Base-by-base conservation (phyloP, 1,140 invertebrate species). In the Formica selysi region DNA sequence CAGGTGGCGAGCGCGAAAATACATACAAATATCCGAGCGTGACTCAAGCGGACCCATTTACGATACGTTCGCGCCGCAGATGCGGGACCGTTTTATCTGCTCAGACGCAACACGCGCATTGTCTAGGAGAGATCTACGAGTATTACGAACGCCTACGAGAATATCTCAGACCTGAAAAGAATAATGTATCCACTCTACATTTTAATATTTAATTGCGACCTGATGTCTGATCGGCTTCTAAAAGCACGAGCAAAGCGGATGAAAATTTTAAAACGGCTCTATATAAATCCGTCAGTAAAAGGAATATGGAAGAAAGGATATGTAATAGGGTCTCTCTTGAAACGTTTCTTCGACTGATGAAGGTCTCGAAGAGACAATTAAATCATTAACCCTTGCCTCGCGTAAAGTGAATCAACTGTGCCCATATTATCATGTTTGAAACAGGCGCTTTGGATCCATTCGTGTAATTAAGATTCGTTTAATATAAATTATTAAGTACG, bases 1-100 rank as follows among this genome's bases (percentile, higher is more conserved):
- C 87, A 88, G 83, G 70, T 86, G 87, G 76, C 67, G 36, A 73
- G 32, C 41, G 64, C 61, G 74, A 59, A 64, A 64, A 51, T 68
- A 44, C 11, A 73, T 48, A n/a, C 74, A 67, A 85, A 67, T 80
- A 74, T 36, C 54, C 26, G 32, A 7, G 70, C 44, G 78, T 89
- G 88, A 88, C 83, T 89, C 88, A 88, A 29, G 29, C 67, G 48
- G 26, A 54, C 11, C 32, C 41, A 61, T 76, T 65, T 65, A 44
- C 59, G 57, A 85, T 70, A 65, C 22, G 11, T 76, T 62, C n/a
- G 59, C 57, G 8, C 51, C 32, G 13, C 36, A 38, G 32, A 68
- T 51, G 54, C 29, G n/a, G 8, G 44, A n/a, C 10, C 22, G 51
- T 70, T 59, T 71, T 41, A 68, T 67, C 62, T 68, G 22, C 38